phyloP scores from a whole-genome alignment of 2,113 vertebrate species.

The Zosterops hypoxanthus region DNA sequence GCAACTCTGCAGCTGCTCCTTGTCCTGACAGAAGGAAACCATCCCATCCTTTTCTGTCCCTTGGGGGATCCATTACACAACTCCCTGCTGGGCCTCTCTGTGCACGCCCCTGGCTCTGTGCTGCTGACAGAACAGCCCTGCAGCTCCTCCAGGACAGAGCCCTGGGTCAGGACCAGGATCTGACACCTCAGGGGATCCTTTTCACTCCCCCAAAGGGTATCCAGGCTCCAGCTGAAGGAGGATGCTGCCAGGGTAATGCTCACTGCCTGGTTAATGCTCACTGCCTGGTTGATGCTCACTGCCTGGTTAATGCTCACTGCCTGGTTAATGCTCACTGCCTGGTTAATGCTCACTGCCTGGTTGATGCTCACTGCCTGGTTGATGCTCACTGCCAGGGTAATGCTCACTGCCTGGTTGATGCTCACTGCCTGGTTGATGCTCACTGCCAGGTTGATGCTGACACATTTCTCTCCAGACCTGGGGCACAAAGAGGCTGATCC shows the following conservation, averaged over 20 bases:
- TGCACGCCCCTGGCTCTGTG: not conserved
- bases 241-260: not conserved
- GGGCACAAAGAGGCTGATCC: not conserved
- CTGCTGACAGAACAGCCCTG: not conserved
- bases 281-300: no score
- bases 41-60: not conserved
- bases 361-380: not conserved
- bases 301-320: no score
- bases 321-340: not conserved
- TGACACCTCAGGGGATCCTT: not conserved
- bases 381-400: no score
- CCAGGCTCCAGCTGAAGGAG: not conserved
- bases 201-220: not conserved
- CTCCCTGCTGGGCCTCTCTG: not conserved
- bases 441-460: no score
- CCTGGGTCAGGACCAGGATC: not conserved
- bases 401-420: no score
- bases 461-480: not conserved
- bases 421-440: no score
- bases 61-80: not conserved
- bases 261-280: not conserved
- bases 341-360: not conserved
- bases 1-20: not conserved
- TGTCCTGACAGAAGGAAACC: conserved; percentile 18
- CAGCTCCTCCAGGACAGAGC: not conserved